phyloP scores from a whole-genome alignment of 2,113 vertebrate species.

The Argyrosomus japonicus region DNA sequence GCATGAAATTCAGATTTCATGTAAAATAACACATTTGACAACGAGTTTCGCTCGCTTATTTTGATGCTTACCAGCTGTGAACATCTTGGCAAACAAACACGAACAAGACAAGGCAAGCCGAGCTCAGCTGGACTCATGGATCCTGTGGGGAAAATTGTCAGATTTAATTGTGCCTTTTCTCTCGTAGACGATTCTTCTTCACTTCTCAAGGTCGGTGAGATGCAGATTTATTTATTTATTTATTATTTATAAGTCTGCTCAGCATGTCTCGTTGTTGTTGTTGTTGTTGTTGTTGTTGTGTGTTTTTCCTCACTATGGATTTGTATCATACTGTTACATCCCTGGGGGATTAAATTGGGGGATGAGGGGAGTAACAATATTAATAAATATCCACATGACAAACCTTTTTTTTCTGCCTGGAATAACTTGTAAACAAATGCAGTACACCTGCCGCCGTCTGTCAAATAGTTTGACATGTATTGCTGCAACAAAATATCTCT shows the following conservation, averaged over 20 bases:
- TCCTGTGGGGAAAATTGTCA: slow-evolving; percentile 18
- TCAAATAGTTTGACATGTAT: background rate
- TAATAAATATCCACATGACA: background rate
- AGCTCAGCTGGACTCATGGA: slow-evolving; percentile 29
- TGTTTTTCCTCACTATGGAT: too few relatives aligned
- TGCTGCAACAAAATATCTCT: background rate
- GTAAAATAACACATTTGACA: background rate
- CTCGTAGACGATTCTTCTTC: background rate
- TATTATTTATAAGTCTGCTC: background rate
- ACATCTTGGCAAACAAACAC: background rate
- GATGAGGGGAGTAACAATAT: too few relatives aligned
- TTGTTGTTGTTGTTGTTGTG: too few relatives aligned
- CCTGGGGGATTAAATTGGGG: too few relatives aligned
- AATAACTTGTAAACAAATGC: background rate
- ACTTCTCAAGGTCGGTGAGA: background rate
- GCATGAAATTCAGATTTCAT: background rate
- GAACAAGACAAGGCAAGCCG: background rate
- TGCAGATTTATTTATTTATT: background rate
- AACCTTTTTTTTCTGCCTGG: background rate
- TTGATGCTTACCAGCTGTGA: background rate
- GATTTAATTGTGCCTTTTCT: slow-evolving; percentile 14
- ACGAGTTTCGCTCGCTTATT: background rate
- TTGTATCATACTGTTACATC: too few relatives aligned
- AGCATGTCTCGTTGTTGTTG: background rate
- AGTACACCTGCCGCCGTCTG: background rate